A percentile compares a stretch with the other conserved stretches of the same genome.
phyloP scores from a whole-genome alignment of 2,888 invertebrate species.

The Scaeva pyrastri region DNA sequence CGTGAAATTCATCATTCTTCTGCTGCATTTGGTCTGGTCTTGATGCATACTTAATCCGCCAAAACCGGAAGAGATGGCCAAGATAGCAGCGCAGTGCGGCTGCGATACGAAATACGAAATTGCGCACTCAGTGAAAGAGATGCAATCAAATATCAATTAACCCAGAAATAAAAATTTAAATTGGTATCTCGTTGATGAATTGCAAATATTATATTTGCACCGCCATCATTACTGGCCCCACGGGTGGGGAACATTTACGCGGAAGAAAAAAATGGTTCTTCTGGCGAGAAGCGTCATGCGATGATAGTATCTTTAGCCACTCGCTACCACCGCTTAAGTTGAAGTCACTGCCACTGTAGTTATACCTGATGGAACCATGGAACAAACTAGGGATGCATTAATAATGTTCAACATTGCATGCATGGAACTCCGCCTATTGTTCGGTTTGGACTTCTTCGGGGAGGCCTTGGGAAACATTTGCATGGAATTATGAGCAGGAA shows the following conservation, averaged over 20 bases:
- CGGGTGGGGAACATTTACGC: slow-evolving; percentile 30
- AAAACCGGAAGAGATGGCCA: slow-evolving; percentile 36
- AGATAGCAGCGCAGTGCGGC: no score
- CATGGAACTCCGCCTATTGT: slow-evolving; percentile 63
- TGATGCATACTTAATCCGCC: slow-evolving; percentile 49
- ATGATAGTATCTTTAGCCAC: slow-evolving; percentile 26
- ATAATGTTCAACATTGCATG: slow-evolving; percentile 50
- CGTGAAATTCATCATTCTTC: slow-evolving; percentile 26
- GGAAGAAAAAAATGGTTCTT: slow-evolving; percentile 14
- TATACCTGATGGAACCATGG: not conserved
- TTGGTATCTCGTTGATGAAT: slow-evolving; percentile 38
- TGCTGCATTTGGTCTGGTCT: not conserved
- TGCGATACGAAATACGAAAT: not conserved
- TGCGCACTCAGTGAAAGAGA: slow-evolving; percentile 22
- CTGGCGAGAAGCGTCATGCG: slow-evolving; percentile 26
- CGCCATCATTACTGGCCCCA: not conserved
- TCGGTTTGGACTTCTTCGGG: not conserved
- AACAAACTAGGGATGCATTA: slow-evolving; percentile 35
- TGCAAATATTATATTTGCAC: slow-evolving; percentile 41
- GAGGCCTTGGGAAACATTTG: slow-evolving; percentile 44
- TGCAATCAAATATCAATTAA: slow-evolving; percentile 45
- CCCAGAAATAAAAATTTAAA: slow-evolving; percentile 45
- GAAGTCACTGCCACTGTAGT: no score
- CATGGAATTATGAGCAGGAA: slow-evolving; percentile 40
- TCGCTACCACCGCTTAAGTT: not conserved